Base-by-base conservation (phyloP, 2,888 invertebrate genomes). In the Synanthedon vespiformis region DNA sequence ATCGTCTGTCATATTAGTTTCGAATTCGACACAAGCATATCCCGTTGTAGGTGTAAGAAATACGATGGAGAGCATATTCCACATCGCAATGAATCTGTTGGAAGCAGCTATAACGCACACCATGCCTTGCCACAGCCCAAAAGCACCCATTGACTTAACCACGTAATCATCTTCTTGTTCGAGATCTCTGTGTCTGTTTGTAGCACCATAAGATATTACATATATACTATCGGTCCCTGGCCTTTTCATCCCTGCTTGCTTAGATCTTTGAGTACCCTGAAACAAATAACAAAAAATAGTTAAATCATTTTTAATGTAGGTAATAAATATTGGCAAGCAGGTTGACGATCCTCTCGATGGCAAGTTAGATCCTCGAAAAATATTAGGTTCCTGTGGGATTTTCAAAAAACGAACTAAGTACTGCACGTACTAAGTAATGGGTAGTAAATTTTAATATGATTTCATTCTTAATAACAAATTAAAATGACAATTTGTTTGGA, bases 41-140 rank as follows among this genome's bases (percentile, higher is more conserved):
- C 70, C 58, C 18, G 72, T 74, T 4, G 61, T 57, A 5, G 78
- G 68, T 13, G 77, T 72, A 0, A 80, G 57, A 34, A 78, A 80
- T 12, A 72, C 57, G 51, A 74, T 64, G 2, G 70, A 59, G 18
- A 70, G 56, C 16, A 66, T 60, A 40, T 76, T 80, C 67, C 70
- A 76, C 47, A 64, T 55, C 0, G 67, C 64, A 47, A 72, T 59
- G 2, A 66, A 58, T 57, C 78, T 69, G 0, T 65, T 61, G 0
- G 62, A 27, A 1, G 61, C 53, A 6, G 61, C 65, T 4, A 67
- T 55, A 0, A 57, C 14, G 34, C 67, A 66, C 8, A 62, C 60
- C 10, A 61, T 52, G 0, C 65, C 63, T 59, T 80, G 78, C 70
- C 75, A 76, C 6, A 59, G 18, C 6, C 79, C 79, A 40, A 74